These are phyloP conservation scores for Parapristionchus giblindavisi DNA, from an alignment of 2,888 invertebrate species.

Conservation along the genomic window DNA sequence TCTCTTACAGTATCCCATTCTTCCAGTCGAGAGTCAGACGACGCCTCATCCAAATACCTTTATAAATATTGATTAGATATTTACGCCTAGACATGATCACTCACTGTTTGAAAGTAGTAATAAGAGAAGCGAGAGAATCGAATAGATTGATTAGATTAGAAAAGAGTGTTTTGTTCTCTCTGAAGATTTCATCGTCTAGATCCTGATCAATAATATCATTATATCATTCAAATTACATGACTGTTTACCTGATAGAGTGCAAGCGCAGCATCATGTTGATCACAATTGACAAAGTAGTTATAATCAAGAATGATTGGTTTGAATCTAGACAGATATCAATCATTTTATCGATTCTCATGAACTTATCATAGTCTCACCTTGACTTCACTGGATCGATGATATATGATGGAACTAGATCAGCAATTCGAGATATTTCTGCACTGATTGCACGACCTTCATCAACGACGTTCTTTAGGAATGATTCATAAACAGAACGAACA, in stretches of 20 bases:
- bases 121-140: constrained; percentile 33
- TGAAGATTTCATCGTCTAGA: constrained; percentile 36
- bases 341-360: not conserved
- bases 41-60: constrained; percentile 29
- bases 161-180: constrained; percentile 30
- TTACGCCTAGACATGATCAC: not conserved
- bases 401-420: constrained; percentile 30
- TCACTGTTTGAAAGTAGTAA: constrained; percentile 38
- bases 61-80: not conserved
- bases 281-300: constrained; percentile 35
- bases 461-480: constrained; percentile 33
- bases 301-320: constrained; percentile 32
- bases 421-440: constrained; percentile 30
- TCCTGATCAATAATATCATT: constrained; percentile 3
- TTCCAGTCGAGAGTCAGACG: constrained; percentile 36
- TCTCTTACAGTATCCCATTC: constrained; percentile 38
- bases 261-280: constrained; percentile 21
- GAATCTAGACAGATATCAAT: constrained; percentile 4
- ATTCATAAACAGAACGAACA: constrained; percentile 33
- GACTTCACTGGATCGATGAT: constrained; percentile 30
- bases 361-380: not conserved
- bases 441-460: constrained; percentile 36
- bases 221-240: not conserved
- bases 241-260: constrained; percentile 30
- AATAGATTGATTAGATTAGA: constrained; percentile 29